A percentile compares a stretch with the other conserved stretches of the same genome.
phyloP scores from a whole-genome alignment of 1,140 invertebrate genomes.

The Callitettix versicolor region DNA sequence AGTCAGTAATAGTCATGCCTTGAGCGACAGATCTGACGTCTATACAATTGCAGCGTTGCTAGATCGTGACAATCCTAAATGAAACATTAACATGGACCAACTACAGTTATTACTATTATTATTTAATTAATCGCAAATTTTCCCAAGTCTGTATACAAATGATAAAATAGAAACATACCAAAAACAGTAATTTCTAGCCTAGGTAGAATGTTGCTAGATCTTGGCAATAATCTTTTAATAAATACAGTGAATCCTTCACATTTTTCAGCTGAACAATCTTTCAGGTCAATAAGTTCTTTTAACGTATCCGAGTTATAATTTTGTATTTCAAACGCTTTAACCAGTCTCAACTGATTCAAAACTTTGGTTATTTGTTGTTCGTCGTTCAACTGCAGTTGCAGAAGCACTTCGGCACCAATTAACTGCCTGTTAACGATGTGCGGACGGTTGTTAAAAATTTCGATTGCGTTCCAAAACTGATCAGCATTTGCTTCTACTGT shows the following conservation, averaged over 20 bases:
- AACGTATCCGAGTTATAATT: not conserved
- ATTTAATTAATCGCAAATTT: too few species aligned
- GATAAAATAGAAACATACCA: not conserved
- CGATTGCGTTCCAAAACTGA: conserved; percentile 33
- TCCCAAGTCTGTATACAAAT: not conserved
- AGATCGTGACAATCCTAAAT: too few species aligned
- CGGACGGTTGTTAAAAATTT: conserved; percentile 32
- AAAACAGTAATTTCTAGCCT: not conserved
- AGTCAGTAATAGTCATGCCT: too few species aligned
- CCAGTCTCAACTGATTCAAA: not conserved
- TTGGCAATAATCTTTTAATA: not conserved
- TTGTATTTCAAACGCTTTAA: not conserved
- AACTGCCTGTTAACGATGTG: conserved; percentile 33
- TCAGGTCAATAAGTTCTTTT: not conserved
- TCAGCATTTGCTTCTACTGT: not conserved
- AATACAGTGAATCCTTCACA: not conserved
- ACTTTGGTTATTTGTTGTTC: not conserved
- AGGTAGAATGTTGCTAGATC: too few species aligned
- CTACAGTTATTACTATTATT: too few species aligned
- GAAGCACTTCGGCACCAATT: conserved; percentile 28
- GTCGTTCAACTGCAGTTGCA: not conserved
- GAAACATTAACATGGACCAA: too few species aligned
- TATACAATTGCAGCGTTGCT: too few species aligned
- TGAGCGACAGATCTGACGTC: too few species aligned
- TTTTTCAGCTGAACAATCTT: not conserved